Base-by-base conservation (phyloP, 2,113 vertebrate species). In the Pluvialis apricaria region DNA sequence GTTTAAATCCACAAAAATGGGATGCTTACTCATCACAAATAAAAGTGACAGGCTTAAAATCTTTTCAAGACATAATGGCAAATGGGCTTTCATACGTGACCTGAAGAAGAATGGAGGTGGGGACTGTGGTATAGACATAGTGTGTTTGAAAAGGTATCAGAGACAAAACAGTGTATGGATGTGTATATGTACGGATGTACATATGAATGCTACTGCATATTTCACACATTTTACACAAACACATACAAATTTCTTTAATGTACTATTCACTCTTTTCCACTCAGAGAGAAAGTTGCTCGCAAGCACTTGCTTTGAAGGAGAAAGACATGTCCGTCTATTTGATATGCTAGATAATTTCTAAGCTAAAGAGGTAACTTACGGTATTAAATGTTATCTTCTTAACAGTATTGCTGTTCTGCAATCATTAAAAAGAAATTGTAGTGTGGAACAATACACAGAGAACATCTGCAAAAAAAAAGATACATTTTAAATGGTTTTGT, bases 401-500 rank as follows among this genome's bases (percentile, higher is more conserved):
- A 86, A 61, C 10, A 38, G 24, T 60, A 87, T 51, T 82, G 24
- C 19, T 76, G 32, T 87, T 91, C 69, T 78, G 21, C 36, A 76
- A 10, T 89, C 6, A 51, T 76, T 89, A 47, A 10, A 68, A 73
- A 82, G 52, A 86, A 85, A 83, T 64, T 78, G 15, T n/a, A 38
- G 18, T 45, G 34, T 96, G 71, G 44, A 92, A 89, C 24, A 94
- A 95, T 65, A 73, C 11, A 40, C 38, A 82, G 73, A 92, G 42
- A 92, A 90, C 83, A 96, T 92, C 65, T 93, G 88, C 12, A 80
- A 94, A 90, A 82, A 36, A 44, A 93, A 81, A 22, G 1, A 85
- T 82, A 16, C 5, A 49, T 92, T 79, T 95, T 78, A 96, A 94
- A 91, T 64, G 75, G 19, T 61, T 94, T 97, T 96, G 13, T 95